Evolutionary conservation across 2,113 vertebrate species (phyloP).

Genomic region (Leiothrix lutea): DNA sequence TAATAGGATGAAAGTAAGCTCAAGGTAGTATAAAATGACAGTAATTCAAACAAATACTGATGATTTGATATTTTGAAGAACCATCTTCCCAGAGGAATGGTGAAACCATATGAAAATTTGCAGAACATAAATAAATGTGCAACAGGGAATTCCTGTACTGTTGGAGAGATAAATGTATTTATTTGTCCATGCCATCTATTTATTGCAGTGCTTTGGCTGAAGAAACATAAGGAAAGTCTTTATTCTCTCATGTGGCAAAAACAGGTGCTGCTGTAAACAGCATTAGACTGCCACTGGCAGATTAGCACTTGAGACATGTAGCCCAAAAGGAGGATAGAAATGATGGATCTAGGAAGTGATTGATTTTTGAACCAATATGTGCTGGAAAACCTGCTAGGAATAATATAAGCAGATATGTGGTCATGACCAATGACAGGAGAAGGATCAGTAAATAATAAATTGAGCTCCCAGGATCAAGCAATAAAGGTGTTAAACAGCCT

Average conservation of each 20-base stretch:
- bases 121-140: not conserved
- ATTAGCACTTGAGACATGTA: not conserved
- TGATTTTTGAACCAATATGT: constrained; percentile 32
- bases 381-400: constrained; percentile 11
- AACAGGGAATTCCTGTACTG: not conserved
- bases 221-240: not conserved
- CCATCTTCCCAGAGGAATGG: not conserved
- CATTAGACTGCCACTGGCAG: not conserved
- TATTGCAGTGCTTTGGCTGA: not conserved
- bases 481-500: constrained; percentile 18
- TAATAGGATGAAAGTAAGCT: constrained; percentile 7
- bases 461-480: constrained; percentile 8
- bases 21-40: not conserved
- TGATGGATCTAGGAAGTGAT: constrained; percentile 9
- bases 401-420: not conserved
- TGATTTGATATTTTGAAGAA: constrained; percentile 10
- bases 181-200: not conserved
- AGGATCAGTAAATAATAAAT: constrained; percentile 32
- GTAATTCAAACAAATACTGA: not conserved
- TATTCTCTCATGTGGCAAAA: not conserved
- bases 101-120: not conserved
- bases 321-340: not conserved
- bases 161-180: not conserved
- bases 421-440: not conserved
- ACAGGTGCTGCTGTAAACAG: not conserved